Evolutionary conservation across 2,888 invertebrate species (phyloP).

Genomic region (Emmelina monodactyla): DNA sequence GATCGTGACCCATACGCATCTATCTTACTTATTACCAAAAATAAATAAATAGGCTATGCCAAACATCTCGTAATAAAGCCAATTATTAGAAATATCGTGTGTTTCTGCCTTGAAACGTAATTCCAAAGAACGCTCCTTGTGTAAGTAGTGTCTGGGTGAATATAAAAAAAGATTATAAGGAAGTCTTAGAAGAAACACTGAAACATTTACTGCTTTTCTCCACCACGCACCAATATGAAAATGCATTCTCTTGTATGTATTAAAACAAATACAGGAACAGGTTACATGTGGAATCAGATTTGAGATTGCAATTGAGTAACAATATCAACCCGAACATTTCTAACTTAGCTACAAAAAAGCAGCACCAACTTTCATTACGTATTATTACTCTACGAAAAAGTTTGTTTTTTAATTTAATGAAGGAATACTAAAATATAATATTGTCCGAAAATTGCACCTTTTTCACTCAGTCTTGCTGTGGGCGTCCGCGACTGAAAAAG

Average conservation of each 20-base stretch:
- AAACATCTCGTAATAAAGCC: background rate
- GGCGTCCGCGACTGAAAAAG: background rate
- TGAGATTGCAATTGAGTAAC: constrained; percentile 9
- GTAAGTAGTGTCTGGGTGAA: too few species aligned
- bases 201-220: background rate
- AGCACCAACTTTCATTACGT: background rate
- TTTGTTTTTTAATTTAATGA: background rate
- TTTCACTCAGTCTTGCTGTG: background rate
- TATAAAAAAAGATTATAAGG: too few species aligned
- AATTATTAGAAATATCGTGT: background rate
- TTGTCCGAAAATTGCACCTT: background rate
- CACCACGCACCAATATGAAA: too few species aligned
- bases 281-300: constrained; percentile 11
- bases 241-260: too few species aligned
- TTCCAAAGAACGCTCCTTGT: too few species aligned
- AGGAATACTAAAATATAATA: background rate
- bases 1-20: background rate
- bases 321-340: constrained; percentile 10
- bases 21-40: background rate
- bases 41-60: background rate
- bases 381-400: background rate
- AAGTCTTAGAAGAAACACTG: constrained; percentile 1
- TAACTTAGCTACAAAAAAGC: constrained; percentile 8
- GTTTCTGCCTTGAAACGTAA: background rate
- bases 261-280: constrained; percentile 13